Evolutionary conservation across 2,797 vertebrate genomes (phyloP).

Genomic region (Podargus strigoides): DNA sequence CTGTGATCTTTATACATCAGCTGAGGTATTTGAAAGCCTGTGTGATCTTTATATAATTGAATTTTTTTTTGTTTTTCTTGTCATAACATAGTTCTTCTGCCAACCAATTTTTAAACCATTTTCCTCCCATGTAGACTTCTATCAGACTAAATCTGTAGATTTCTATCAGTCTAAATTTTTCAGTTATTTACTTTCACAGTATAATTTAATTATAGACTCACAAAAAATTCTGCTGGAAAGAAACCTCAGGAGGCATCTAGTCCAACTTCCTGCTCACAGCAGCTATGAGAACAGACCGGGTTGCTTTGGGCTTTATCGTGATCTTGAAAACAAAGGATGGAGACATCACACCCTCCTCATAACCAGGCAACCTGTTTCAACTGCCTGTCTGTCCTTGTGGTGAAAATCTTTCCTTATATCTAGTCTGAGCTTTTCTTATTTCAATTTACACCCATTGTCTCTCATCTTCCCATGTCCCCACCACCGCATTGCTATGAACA

Average conservation of each 20-base stretch:
- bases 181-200: neutral
- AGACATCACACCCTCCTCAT: neutral
- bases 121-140: neutral
- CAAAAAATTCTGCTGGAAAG: neutral
- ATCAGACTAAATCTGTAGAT: neutral
- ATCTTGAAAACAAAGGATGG: neutral
- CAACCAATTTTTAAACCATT: neutral
- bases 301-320: neutral
- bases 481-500: neutral
- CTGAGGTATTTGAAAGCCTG: neutral
- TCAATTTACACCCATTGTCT: fast-evolving
- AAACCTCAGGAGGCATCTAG: neutral
- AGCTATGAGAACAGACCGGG: neutral
- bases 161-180: neutral
- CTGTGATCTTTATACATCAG: neutral
- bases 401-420: neutral
- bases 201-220: neutral
- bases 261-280: neutral
- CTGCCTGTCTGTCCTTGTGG: neutral
- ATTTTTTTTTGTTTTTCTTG: neutral
- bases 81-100: neutral
- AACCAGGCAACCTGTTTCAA: neutral
- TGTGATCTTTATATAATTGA: neutral
- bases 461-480: neutral
- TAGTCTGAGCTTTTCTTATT: neutral